Conservation (phyloP, 2,888 invertebrate species). For the Sarcophaga carnaria region DNA sequence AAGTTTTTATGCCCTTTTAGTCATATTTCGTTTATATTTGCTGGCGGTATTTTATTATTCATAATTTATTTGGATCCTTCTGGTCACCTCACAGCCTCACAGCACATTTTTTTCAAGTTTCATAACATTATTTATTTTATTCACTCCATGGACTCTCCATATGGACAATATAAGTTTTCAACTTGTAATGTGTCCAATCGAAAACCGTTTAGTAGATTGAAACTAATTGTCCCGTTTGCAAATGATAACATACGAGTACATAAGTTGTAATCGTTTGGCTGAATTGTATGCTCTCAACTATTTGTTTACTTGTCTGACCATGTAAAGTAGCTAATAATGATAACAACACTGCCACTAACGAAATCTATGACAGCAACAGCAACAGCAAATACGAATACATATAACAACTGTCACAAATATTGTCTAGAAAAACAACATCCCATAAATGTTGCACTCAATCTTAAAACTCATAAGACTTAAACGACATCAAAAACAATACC, state of each 20-base stretch:
- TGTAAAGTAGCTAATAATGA: constrained; percentile 63
- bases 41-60: too few species aligned
- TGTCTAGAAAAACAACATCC: constrained; percentile 59
- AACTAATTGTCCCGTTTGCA: constrained; percentile 48
- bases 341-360: constrained; percentile 53
- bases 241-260: constrained; percentile 28
- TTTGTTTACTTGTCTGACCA: constrained; percentile 44
- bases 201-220: constrained; percentile 39
- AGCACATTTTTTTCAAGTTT: too few species aligned
- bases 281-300: constrained; percentile 50
- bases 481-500: constrained; percentile 29
- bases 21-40: too few species aligned
- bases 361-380: constrained; percentile 20
- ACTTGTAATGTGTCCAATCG: neutral
- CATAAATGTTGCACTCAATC: constrained; percentile 70
- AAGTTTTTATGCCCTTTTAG: too few species aligned
- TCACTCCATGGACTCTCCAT: too few species aligned
- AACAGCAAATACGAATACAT: neutral
- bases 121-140: too few species aligned
- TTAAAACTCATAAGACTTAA: constrained; percentile 65
- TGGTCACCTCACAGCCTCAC: too few species aligned
- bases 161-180: too few species aligned
- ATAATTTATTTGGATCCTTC: too few species aligned
- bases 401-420: constrained; percentile 35
- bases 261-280: constrained; percentile 44